phyloP scores from a whole-genome alignment of 2,888 invertebrate genomes.

The Pollenia angustigena region DNA sequence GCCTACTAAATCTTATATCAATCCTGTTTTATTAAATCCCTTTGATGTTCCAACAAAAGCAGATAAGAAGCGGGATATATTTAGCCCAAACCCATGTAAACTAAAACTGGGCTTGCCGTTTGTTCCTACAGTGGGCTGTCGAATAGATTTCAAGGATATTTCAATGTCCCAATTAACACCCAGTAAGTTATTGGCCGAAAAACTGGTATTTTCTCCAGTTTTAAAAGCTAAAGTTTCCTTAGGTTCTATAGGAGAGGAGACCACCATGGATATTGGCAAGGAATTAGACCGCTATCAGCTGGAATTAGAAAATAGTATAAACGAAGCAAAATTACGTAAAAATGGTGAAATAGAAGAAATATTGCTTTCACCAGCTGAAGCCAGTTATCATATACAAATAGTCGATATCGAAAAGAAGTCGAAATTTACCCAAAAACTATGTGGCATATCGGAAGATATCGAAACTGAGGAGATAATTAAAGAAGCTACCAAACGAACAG shows the following conservation, averaged over 20 bases:
- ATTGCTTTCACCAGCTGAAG: conserved; percentile 23
- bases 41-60: conserved; percentile 79
- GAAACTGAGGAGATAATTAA: conserved; percentile 71
- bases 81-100: conserved; percentile 73
- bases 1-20: conserved; percentile 77
- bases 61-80: conserved; percentile 74
- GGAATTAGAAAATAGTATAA: conserved; percentile 84
- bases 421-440: conserved; percentile 75
- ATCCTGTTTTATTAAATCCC: conserved; percentile 80
- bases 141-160: conserved; percentile 82
- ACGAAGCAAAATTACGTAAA: conserved; percentile 83
- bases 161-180: conserved; percentile 80
- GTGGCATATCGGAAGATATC: conserved; percentile 76
- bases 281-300: conserved; percentile 84
- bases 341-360: conserved; percentile 57
- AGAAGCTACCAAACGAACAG: conserved; percentile 29
- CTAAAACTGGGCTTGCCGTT: conserved; percentile 82
- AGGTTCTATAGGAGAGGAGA: conserved; percentile 82
- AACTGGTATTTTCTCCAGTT: conserved; percentile 82
- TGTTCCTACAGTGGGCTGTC: conserved; percentile 81
- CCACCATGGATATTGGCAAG: conserved; percentile 82
- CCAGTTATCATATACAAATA: conserved; percentile 44
- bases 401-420: conserved; percentile 73
- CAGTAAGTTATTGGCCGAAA: conserved; percentile 81
- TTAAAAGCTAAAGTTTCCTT: conserved; percentile 77